phyloP scores from a whole-genome alignment of 2,888 invertebrate species.

The Drosophila nr. perissopoda region DNA sequence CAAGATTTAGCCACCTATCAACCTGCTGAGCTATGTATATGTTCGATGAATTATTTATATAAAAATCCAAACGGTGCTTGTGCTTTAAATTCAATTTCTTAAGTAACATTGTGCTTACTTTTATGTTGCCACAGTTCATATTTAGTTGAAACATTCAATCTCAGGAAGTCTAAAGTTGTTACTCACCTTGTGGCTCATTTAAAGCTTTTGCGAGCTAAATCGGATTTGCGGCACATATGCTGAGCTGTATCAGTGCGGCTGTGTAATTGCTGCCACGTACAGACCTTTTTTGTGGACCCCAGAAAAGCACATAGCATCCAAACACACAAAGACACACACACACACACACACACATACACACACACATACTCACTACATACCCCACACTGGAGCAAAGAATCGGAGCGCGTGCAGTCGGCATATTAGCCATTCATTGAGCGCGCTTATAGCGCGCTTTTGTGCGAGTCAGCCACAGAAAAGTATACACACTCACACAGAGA shows the following conservation, averaged over 20 bases:
- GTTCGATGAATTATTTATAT: constrained; percentile 4
- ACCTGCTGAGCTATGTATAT: background rate
- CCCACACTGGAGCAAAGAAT: background rate
- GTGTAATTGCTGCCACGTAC: constrained; percentile 63
- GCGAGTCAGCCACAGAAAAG: constrained; percentile 23
- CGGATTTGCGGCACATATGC: constrained; percentile 40
- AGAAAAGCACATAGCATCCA: constrained; percentile 24
- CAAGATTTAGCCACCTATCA: background rate
- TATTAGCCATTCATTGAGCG: constrained; percentile 77
- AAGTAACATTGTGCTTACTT: background rate
- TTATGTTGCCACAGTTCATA: constrained; percentile 6
- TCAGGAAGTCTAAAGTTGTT: constrained; percentile 1
- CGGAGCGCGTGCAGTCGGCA: constrained; percentile 65
- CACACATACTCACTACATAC: background rate
- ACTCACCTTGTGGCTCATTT: constrained; percentile 21
- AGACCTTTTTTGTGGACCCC: constrained; percentile 50
- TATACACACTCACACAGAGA: constrained; percentile 9
- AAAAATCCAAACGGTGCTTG: background rate
- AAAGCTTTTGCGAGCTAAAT: constrained; percentile 39
- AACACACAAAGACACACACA: background rate
- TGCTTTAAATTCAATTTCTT: constrained; percentile 1
- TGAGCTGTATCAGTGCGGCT: constrained; percentile 32
- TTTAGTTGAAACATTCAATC: constrained; percentile 2
- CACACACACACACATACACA: background rate
- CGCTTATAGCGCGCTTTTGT: constrained; percentile 77